Percentiles rank a stretch among this genome's conserved stretches.
phyloP scores from a whole-genome alignment of 1,140 invertebrate genomes.

The Nebria ingens region DNA sequence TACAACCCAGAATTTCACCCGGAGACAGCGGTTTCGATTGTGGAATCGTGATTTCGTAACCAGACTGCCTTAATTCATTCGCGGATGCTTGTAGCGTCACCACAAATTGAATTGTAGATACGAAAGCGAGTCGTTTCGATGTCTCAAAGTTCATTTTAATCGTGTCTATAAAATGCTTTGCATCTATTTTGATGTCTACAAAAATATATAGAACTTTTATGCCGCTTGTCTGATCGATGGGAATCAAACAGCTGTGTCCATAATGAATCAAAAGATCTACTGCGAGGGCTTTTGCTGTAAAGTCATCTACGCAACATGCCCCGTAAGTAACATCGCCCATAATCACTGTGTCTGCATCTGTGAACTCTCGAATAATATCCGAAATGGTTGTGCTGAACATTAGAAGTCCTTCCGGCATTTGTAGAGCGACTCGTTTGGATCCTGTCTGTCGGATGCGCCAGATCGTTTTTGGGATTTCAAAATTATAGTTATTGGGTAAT shows the following conservation, averaged over 20 bases:
- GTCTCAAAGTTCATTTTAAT: conserved; percentile 72
- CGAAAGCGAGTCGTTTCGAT: conserved; percentile 58
- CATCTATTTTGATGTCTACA: conserved; percentile 89
- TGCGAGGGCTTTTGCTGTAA: conserved; percentile 78
- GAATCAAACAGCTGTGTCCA: conserved; percentile 95
- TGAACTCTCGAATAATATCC: conserved; percentile 91
- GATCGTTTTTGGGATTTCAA: conserved; percentile 97
- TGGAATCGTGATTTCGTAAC: conserved; percentile 73
- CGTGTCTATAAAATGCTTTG: conserved; percentile 83
- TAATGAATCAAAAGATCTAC: conserved; percentile 95
- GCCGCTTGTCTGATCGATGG: conserved; percentile 79
- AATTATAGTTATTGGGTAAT: conserved; percentile 94
- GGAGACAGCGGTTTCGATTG: conserved; percentile 93
- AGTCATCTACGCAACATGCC: conserved; percentile 99
- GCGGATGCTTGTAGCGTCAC: conserved; percentile 76
- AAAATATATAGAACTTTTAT: conserved; percentile 95
- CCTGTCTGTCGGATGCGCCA: conserved; percentile 82
- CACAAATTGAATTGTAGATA: conserved; percentile 97
- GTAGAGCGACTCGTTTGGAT: conserved; percentile 83
- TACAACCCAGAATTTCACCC: conserved; percentile 93
- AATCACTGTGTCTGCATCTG: conserved; percentile 86
- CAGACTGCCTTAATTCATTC: conserved; percentile 54
- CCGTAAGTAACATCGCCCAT: conserved; percentile 98
- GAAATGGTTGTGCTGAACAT: conserved; percentile 88
- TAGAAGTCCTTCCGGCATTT: conserved; percentile 92